These are phyloP conservation scores for Steatornis caripensis DNA, from an alignment of 2,113 vertebrate species.

Conservation along the genomic window DNA sequence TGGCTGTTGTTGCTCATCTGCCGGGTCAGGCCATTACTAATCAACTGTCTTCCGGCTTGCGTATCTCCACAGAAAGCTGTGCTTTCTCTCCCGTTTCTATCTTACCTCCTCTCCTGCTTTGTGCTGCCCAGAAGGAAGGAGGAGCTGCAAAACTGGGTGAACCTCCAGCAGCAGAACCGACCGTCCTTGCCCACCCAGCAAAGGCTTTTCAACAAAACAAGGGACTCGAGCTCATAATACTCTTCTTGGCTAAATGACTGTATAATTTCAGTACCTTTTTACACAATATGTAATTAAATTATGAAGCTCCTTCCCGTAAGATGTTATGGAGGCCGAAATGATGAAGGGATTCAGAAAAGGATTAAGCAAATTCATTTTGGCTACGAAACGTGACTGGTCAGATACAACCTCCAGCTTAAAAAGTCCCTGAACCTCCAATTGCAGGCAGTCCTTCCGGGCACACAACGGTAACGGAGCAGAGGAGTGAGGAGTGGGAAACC, in stretches of 20 bases:
- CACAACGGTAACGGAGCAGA: not conserved
- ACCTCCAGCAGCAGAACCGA: not conserved
- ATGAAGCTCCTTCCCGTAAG: not conserved
- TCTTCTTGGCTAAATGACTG: not conserved
- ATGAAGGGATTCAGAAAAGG: not conserved
- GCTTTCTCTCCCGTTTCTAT: not conserved
- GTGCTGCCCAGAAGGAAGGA: not conserved
- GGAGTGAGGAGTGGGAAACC: not conserved
- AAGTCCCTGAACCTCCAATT: not conserved
- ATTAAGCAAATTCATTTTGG: not conserved
- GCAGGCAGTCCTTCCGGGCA: not conserved
- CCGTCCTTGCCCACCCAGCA: not conserved
- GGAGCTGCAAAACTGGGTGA: not conserved
- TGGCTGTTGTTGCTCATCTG: not conserved
- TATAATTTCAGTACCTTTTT: not conserved
- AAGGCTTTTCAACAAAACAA: not conserved
- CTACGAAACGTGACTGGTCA: accelerated
- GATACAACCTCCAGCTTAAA: not conserved
- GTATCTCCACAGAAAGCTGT: not conserved
- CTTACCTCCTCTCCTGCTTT: not conserved
- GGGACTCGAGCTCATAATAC: not conserved
- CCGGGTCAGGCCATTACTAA: not conserved
- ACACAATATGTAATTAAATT: not conserved
- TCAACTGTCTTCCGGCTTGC: not conserved
- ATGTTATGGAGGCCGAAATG: not conserved